A percentile compares a stretch with the other conserved stretches of the same genome.
phyloP scores from a whole-genome alignment of 2,888 invertebrate species.

The Stenurella melanura region DNA sequence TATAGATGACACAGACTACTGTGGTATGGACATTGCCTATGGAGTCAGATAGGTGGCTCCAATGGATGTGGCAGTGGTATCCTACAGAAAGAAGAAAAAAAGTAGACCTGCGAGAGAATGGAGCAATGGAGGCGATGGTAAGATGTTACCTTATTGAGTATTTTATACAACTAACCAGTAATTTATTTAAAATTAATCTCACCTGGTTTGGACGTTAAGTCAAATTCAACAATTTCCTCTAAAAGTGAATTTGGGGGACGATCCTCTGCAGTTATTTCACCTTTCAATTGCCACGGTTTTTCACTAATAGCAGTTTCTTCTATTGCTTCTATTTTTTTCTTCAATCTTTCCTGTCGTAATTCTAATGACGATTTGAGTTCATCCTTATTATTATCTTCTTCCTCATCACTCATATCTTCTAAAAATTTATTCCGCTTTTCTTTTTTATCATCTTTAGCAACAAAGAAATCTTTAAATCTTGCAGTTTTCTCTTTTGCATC shows the following conservation, averaged over 20 bases:
- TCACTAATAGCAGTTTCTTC: conserved; percentile 86
- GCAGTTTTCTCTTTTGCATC: conserved; percentile 74
- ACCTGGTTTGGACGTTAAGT: conserved; percentile 84
- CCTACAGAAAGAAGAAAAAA: no score
- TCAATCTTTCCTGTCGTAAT: conserved; percentile 82
- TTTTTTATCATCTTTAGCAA: conserved; percentile 68
- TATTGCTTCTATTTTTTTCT: conserved; percentile 80
- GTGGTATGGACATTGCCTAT: no score
- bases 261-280: conserved; percentile 86
- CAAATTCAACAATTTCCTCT: conserved; percentile 94
- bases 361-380: conserved; percentile 81
- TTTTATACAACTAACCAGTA: no score
- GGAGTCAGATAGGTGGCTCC: no score
- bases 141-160: no score
- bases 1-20: no score
- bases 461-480: conserved; percentile 84
- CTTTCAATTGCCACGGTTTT: conserved; percentile 95
- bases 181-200: conserved; percentile 30
- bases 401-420: conserved; percentile 63
- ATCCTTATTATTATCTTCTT: conserved; percentile 56
- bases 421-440: conserved; percentile 70
- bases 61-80: no score
- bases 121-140: no score
- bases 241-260: conserved; percentile 95
- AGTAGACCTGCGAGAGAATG: no score